Evolutionary conservation across 2,113 vertebrate genomes (phyloP).

Genomic region (Ailurus styani): DNA sequence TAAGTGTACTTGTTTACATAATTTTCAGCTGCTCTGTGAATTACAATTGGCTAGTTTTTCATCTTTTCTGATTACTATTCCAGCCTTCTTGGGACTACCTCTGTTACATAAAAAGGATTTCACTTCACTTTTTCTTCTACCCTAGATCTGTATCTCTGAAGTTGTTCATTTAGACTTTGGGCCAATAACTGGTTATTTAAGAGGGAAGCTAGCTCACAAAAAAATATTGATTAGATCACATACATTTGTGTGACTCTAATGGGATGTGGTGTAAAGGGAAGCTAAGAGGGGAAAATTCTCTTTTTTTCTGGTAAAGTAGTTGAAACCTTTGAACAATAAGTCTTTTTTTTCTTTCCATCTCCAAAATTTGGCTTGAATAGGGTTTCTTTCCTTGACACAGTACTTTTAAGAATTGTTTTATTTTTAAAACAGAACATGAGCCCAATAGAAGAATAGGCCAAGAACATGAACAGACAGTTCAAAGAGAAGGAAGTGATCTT

Average conservation of each 20-base stretch:
- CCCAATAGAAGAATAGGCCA: not conserved
- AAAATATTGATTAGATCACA: not conserved
- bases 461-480: not conserved
- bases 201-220: not conserved
- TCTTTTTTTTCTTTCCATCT: not conserved
- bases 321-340: not conserved
- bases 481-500: constrained; percentile 4
- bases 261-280: not conserved
- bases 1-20: not conserved
- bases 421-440: constrained; percentile 42
- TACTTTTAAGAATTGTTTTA: constrained; percentile 24
- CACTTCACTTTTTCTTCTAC: not conserved
- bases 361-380: not conserved
- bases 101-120: not conserved
- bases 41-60: not conserved
- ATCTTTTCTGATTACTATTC: not conserved
- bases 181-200: not conserved
- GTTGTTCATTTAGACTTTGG: not conserved
- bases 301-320: constrained; percentile 56
- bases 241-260: not conserved
- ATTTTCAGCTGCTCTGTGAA: not conserved
- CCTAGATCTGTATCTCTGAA: not conserved
- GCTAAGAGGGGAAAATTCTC: not conserved
- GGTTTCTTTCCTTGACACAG: constrained; percentile 13
- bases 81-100: not conserved